Base-by-base conservation (phyloP, 1,140 invertebrate genomes). In the Lasaia peninsularis region DNA sequence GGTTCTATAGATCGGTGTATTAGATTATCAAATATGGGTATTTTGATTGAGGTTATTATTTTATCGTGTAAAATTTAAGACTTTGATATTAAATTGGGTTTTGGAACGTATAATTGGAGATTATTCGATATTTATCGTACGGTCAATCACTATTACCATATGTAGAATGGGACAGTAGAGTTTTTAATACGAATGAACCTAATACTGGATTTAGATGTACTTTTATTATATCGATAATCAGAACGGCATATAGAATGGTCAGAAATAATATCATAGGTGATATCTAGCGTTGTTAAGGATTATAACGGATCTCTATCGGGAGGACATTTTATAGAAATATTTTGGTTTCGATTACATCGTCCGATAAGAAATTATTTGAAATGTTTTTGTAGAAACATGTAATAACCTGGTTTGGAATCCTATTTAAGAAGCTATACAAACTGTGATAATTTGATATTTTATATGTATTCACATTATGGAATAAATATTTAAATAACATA, bases 41-140 rank as follows among this genome's bases (percentile, higher is more conserved):
- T 40, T 40, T 40, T 40, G 37, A 40, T 40, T 40, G 37, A 40
- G 37, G 16, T 40, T 40, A 40, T 40, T 40, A 40, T 40, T 40
- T 40, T 40, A 40, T 40, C 37, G 37, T 40, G 37, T 40, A 40
- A 40, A 40, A 40, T 40, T 40, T 40, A 18, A 40, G 37, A 14
- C 16, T 40, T 40, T 18, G 40, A 44, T 20, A 44, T 44, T 44
- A 44, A 44, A 44, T 44, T 44, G 40, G 18, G 8, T 40, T 44
- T 44, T 44, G 40, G 40, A 44, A 44, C 18, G 40, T 20, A 44
- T 44, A 20, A 44, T 44, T 1, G 16, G 16, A 40, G 40, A 44
- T 44, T 44, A 44, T 20, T 44, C 14, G 40, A 16, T 11, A 20
- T 44, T 44, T 44, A 44, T 44, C 40, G 40, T 11, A 18, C 18